Conservation (phyloP, 2,888 invertebrate genomes). For the Zootermopsis nevadensis region DNA sequence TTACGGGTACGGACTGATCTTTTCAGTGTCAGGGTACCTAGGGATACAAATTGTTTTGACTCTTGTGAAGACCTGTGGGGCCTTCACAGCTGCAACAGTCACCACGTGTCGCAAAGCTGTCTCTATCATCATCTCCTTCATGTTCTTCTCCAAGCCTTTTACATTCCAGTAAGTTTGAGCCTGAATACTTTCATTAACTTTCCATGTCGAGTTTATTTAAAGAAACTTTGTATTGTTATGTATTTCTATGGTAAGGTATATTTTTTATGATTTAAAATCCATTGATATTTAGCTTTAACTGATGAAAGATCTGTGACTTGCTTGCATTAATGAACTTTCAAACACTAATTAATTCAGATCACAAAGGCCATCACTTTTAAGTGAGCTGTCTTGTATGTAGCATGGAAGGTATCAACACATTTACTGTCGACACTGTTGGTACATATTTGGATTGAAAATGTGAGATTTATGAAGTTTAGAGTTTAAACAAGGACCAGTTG, state of each 20-base stretch:
- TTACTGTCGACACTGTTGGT: too few species aligned
- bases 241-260: neutral
- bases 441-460: too few species aligned
- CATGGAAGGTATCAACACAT: too few species aligned
- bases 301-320: neutral
- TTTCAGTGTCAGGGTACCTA: conserved; percentile 90
- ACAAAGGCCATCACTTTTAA: too few species aligned
- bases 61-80: conserved; percentile 88
- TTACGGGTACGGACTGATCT: conserved; percentile 86
- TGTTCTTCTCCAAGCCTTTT: conserved; percentile 94
- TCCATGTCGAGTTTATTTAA: neutral
- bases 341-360: neutral
- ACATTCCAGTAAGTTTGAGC: conserved; percentile 83
- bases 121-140: conserved; percentile 91
- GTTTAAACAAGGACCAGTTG: too few species aligned
- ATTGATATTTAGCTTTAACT: neutral
- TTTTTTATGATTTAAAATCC: conserved; percentile 17
- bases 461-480: too few species aligned
- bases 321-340: neutral
- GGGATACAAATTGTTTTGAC: conserved; percentile 94
- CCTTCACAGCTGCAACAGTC: conserved; percentile 92
- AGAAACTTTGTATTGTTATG: neutral
- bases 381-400: too few species aligned
- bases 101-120: conserved; percentile 92
- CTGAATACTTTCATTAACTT: neutral